Percentiles rank a stretch among this genome's conserved stretches.
Conservation (phyloP, 2,797 vertebrate species). For the Myiotriccus ornatus region DNA sequence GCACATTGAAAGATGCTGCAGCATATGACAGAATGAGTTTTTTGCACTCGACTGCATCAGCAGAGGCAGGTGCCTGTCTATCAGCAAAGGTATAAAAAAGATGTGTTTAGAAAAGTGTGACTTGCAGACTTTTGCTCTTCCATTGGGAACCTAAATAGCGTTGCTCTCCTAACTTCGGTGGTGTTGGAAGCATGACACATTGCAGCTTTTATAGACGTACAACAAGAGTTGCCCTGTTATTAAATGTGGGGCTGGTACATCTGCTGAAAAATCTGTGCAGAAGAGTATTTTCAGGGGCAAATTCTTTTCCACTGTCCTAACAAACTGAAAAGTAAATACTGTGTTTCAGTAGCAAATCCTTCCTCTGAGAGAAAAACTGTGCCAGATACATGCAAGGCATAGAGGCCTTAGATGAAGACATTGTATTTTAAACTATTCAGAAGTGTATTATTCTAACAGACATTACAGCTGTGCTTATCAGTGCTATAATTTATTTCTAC, state of each 20-base stretch:
- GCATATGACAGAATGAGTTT: fast-evolving
- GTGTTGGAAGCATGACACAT: not conserved
- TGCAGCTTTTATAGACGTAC: not conserved
- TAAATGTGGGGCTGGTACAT: not conserved
- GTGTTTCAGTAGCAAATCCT: not conserved
- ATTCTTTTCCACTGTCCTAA: not conserved
- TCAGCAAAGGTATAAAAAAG: not conserved
- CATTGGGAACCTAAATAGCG: not conserved
- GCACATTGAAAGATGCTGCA: not conserved
- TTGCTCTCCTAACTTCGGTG: not conserved
- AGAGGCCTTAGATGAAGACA: not conserved
- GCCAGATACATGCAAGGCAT: not conserved
- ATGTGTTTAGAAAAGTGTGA: not conserved
- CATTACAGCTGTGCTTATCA: not conserved
- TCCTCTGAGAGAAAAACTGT: not conserved
- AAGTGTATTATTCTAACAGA: not conserved
- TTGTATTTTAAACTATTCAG: not conserved
- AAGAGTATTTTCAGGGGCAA: not conserved
- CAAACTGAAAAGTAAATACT: not conserved
- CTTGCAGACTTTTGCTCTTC: not conserved
- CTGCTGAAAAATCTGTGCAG: not conserved
- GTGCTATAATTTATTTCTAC: not conserved
- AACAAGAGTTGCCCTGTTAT: not conserved
- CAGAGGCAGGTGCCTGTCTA: not conserved
- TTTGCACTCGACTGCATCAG: not conserved